Evolutionary conservation across 2,113 vertebrate genomes (phyloP), one percentile per base, ranked within the genome.

Genomic region (Xenopus laevis): DNA sequence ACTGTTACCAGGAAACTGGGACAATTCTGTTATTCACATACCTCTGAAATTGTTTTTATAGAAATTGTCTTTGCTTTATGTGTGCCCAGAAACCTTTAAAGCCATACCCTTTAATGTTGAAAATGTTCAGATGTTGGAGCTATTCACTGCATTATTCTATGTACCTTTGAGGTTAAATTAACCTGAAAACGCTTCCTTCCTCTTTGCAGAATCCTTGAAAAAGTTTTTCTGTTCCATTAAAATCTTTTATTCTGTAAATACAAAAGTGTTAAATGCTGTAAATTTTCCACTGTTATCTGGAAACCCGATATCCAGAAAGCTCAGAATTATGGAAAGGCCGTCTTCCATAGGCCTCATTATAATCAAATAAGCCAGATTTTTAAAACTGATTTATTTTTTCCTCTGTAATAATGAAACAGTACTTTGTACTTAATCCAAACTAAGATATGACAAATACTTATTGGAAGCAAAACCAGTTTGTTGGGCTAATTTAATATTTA

Each of bases 131-230:
- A 70, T 60, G 59, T 63, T 70, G 50, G 13, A 77, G 67, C 66
- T 77, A 57, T 70, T 77, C 74, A 70, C 59, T 68, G 59, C 10
- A 57, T 58, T 64, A 57, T 64, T 63, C 50, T 55, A n/a, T 30
- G 44, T 53, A 63, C 59, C 74, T 77, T 64, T 77, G 74, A 77
- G 74, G 74, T 64, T 77, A 77, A 70, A 77, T 70, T 67, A 76
- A 69, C 73, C 66, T 63, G 65, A 70, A 55, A 77, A 64, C 13
- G 62, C 23, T 69, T 70, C 17, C 74, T 70, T 77, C 74, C 59
- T 77, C 67, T 67, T 77, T 77, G 65, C 21, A 70, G 70, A 64
- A 70, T 57, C 74, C 74, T 77, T 77, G 74, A 77, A 70, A 71
- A 77, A 50, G 30, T 63, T 46, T 68, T 63, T 27, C 53, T 68